phyloP scores from a whole-genome alignment of 2,113 vertebrate species.

The Colossoma macropomum region DNA sequence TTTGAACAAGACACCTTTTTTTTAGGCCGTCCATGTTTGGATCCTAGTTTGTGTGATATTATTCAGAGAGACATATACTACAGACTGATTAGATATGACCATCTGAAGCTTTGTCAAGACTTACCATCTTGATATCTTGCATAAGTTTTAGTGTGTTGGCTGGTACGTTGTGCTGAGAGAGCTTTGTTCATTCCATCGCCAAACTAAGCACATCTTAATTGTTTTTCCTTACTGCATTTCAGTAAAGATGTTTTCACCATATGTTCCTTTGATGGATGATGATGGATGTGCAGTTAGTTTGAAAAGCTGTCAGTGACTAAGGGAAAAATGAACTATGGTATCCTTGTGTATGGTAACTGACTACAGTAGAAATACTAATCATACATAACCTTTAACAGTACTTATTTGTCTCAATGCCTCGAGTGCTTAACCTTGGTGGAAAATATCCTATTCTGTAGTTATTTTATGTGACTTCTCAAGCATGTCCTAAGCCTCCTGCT shows the following conservation, averaged over 20 bases:
- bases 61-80: not conserved
- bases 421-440: not conserved
- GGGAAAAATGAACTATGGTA: not conserved
- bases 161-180: slow-evolving; percentile 7
- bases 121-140: no score
- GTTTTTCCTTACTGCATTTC: slow-evolving; percentile 1
- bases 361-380: slow-evolving; percentile 1
- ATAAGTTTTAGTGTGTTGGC: not conserved
- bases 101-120: not conserved
- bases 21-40: not conserved
- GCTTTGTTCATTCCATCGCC: slow-evolving; percentile 8
- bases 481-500: not conserved
- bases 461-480: not conserved
- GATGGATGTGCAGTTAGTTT: slow-evolving; percentile 33
- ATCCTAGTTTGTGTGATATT: not conserved
- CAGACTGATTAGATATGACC: not conserved
- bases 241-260: slow-evolving; percentile 18
- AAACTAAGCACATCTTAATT: slow-evolving; percentile 37
- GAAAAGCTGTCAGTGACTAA: not conserved
- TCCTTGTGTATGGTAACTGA: not conserved
- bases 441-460: not conserved
- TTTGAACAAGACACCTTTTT: not conserved
- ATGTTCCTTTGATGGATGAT: slow-evolving; percentile 3
- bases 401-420: not conserved
- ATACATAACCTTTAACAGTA: not conserved